Conservation (phyloP, 2,113 vertebrate genomes). For the Hyperoodon ampullatus region DNA sequence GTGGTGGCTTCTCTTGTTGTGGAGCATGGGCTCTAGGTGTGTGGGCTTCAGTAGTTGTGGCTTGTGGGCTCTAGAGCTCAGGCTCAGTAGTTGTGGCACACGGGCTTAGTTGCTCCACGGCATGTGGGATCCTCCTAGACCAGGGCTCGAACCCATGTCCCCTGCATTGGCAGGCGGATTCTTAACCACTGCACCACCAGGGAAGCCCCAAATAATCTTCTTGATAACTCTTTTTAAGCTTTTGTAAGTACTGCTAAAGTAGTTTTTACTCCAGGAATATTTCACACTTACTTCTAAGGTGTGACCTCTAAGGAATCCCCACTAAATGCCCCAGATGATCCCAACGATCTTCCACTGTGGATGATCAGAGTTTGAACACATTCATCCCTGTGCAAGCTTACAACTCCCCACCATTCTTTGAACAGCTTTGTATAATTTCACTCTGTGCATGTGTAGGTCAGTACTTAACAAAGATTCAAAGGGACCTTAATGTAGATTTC, state of each 20-base stretch:
- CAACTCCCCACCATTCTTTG: neutral
- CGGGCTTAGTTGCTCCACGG: no score
- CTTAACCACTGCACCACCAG: no score
- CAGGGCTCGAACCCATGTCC: no score
- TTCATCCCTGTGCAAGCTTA: neutral
- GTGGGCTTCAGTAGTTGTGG: no score
- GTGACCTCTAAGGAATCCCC: neutral
- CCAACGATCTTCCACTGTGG: neutral
- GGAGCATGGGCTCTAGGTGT: fast-evolving
- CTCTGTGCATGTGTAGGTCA: neutral
- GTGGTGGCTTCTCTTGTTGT: no score
- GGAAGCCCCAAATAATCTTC: neutral
- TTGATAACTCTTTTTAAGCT: neutral
- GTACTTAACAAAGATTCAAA: neutral
- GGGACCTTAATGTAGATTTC: neutral
- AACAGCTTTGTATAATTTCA: neutral
- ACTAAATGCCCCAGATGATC: neutral
- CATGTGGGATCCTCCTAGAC: no score
- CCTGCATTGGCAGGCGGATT: no score
- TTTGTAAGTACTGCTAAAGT: neutral
- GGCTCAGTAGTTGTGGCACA: no score
- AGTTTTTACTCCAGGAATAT: neutral
- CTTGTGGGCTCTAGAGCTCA: no score
- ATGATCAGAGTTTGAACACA: neutral
- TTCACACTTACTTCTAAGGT: neutral